A percentile compares a stretch with the other conserved stretches of the same genome.
phyloP scores from a whole-genome alignment of 2,888 invertebrate species.

The Xestoiulus laeticollis region DNA sequence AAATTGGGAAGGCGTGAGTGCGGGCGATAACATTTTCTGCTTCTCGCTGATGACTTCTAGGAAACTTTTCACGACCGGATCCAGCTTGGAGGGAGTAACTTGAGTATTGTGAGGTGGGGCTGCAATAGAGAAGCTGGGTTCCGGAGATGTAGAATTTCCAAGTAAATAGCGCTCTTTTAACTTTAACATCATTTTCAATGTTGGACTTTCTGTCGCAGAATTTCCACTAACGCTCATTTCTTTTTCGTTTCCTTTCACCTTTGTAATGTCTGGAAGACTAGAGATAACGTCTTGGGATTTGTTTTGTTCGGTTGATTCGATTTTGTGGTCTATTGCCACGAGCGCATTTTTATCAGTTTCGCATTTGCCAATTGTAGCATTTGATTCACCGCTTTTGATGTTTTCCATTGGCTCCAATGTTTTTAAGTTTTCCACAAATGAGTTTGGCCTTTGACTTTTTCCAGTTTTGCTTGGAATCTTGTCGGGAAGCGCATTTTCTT shows the following conservation, averaged over 20 bases:
- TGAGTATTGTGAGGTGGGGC: not conserved
- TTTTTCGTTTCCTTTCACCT: slow-evolving; percentile 44
- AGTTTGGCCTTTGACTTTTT: slow-evolving; percentile 36
- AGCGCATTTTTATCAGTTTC: not conserved
- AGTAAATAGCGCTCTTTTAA: slow-evolving; percentile 55
- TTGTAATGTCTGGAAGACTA: slow-evolving; percentile 54
- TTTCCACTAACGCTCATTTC: not conserved
- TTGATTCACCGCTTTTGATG: not conserved
- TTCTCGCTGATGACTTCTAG: slow-evolving; percentile 87
- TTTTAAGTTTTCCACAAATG: slow-evolving; percentile 40
- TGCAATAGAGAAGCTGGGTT: not conserved
- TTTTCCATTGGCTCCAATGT: slow-evolving; percentile 16
- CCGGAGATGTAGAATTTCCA: slow-evolving; percentile 39
- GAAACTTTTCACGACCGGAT: slow-evolving; percentile 84
- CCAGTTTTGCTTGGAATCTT: slow-evolving; percentile 8
- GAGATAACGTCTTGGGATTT: slow-evolving; percentile 49
- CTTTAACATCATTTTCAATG: slow-evolving; percentile 57
- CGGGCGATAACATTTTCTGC: slow-evolving; percentile 78
- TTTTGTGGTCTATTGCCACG: not conserved
- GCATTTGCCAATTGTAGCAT: not conserved
- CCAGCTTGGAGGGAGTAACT: slow-evolving; percentile 71
- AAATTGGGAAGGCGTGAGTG: slow-evolving; percentile 48
- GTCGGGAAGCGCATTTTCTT: not conserved
- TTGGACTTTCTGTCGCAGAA: slow-evolving; percentile 54
- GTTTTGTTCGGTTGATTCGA: not conserved